Conservation (phyloP, 2,113 vertebrate genomes). For the Dascyllus trimaculatus region DNA sequence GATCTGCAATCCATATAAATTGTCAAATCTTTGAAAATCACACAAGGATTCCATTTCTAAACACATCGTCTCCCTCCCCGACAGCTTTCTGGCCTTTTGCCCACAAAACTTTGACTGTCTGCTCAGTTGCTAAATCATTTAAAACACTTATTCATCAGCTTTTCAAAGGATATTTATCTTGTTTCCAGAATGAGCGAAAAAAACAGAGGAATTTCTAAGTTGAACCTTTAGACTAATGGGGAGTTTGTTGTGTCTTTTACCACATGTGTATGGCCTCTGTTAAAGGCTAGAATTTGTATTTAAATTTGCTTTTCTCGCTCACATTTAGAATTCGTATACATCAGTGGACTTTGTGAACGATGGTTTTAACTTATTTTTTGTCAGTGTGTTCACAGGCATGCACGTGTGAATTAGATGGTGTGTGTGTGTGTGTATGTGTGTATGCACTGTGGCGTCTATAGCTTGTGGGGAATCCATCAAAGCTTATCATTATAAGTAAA, state of each 20-base stretch:
- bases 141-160: conserved; percentile 13
- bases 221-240: not conserved
- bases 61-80: conserved; percentile 36
- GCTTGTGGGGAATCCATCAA: conserved; percentile 80
- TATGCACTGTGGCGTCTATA: conserved; percentile 62
- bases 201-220: not conserved
- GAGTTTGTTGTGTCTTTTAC: not conserved
- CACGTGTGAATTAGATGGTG: conserved; percentile 15
- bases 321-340: not conserved
- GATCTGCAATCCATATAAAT: conserved; percentile 1
- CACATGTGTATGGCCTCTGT: not conserved
- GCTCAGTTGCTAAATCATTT: not conserved
- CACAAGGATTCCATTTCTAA: conserved; percentile 24
- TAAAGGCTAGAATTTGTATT: not conserved
- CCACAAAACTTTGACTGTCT: conserved; percentile 9
- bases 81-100: conserved; percentile 31
- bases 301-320: not conserved
- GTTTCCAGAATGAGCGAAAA: not conserved
- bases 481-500: conserved; percentile 86
- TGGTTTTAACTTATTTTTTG: conserved; percentile 22
- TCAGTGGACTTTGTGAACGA: conserved; percentile 5
- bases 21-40: conserved; percentile 14
- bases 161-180: conserved; percentile 10
- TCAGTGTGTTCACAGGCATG: conserved; percentile 15
- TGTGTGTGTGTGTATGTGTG: conserved; percentile 28